These are phyloP conservation scores for Entosphenus tridentatus DNA, from an alignment of 2,113 vertebrate genomes.

Conservation along the genomic window DNA sequence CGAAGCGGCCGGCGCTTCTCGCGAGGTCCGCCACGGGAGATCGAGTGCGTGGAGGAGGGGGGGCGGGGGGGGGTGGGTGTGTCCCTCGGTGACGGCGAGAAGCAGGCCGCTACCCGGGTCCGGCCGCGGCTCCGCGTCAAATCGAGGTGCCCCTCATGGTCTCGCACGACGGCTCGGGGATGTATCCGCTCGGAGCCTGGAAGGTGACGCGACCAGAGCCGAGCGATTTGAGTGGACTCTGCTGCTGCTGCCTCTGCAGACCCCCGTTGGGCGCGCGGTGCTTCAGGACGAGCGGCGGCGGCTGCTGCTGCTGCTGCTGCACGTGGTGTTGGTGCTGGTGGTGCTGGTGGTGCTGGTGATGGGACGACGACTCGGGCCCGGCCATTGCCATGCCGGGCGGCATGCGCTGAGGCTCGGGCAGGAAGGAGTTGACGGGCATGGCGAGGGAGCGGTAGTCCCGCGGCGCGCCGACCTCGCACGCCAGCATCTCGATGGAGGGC, in stretches of 20 bases:
- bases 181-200: constrained; percentile 1
- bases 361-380: neutral
- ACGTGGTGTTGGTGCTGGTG: too few species aligned
- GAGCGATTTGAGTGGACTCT: neutral
- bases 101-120: too few species aligned
- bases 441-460: constrained; percentile 2
- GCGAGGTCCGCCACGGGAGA: too few species aligned
- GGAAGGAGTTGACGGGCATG: neutral
- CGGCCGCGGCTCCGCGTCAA: neutral
- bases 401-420: neutral
- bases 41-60: too few species aligned
- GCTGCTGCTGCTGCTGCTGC: neutral
- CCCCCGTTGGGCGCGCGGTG: constrained; percentile 3
- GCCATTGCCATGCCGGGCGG: constrained; percentile 1
- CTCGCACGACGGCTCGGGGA: neutral
- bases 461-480: neutral
- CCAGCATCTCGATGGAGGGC: neutral
- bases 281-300: neutral
- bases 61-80: too few species aligned
- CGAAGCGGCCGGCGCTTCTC: too few species aligned
- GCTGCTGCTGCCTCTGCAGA: neutral
- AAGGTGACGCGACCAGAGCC: neutral
- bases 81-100: too few species aligned
- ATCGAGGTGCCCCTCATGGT: constrained; percentile 1
- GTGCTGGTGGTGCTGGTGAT: neutral